Conservation (phyloP, 2,888 invertebrate genomes). For the Synanthedon tipuliformis region DNA sequence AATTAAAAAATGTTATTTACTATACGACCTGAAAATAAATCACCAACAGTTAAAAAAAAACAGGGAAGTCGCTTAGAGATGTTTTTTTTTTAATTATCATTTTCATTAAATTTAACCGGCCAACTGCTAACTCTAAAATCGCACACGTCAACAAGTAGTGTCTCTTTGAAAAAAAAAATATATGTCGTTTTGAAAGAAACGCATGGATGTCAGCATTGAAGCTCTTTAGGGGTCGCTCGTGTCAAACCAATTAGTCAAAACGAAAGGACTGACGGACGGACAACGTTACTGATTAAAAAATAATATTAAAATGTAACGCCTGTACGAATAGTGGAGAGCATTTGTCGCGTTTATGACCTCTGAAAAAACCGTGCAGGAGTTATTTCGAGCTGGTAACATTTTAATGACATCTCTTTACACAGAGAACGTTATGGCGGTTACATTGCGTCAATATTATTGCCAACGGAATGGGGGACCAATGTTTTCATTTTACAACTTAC, state of each 20-base stretch:
- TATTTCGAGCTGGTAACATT: not conserved
- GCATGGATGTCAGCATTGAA: conserved; percentile 19
- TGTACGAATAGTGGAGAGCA: not conserved
- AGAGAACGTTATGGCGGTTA: not conserved
- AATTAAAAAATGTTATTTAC: not conserved
- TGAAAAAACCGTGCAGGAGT: not conserved
- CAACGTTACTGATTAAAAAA: conserved; percentile 36
- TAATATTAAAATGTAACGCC: conserved; percentile 18
- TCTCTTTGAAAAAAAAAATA: conserved; percentile 30
- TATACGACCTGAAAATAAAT: not conserved
- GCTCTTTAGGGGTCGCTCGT: conserved; percentile 38
- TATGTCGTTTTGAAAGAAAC: conserved; percentile 29
- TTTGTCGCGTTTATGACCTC: conserved; percentile 1
- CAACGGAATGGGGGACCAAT: not conserved
- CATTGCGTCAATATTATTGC: not conserved
- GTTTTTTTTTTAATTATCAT: conserved; percentile 32
- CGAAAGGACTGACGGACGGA: conserved; percentile 48
- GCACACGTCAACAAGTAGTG: conserved; percentile 27
- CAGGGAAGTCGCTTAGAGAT: conserved; percentile 4
- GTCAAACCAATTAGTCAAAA: conserved; percentile 66
- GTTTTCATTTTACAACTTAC: too few species aligned
- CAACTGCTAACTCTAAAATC: conserved; percentile 19
- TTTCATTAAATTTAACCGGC: conserved; percentile 28
- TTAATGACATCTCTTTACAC: not conserved
- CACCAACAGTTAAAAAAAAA: not conserved